Conservation (phyloP, 2,888 invertebrate species). For the Osmoderma eremita region DNA sequence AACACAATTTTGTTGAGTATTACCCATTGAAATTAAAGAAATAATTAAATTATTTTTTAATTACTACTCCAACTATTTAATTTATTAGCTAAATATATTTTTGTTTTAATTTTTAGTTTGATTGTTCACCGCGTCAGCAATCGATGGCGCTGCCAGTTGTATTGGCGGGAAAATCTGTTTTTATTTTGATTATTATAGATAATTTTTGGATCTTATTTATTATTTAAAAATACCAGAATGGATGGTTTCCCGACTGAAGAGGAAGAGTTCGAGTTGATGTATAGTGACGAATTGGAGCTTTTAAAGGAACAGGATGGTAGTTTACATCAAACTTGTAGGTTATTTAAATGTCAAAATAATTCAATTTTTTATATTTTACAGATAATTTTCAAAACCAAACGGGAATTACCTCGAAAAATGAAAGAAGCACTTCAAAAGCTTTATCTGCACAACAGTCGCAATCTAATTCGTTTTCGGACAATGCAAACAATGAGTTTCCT, state of each 20-base stretch:
- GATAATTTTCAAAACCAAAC: not conserved
- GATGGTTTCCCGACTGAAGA: constrained; percentile 68
- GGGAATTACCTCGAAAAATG: not conserved
- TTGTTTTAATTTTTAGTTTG: no score
- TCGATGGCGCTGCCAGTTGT: no score
- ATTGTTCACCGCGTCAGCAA: no score
- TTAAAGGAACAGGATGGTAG: constrained; percentile 66
- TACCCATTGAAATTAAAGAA: no score
- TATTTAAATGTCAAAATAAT: constrained; percentile 22
- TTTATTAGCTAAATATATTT: no score
- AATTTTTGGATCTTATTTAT: not conserved
- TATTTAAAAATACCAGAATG: constrained; percentile 57
- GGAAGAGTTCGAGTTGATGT: constrained; percentile 74
- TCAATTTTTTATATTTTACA: not conserved
- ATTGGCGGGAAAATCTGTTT: constrained; percentile 9
- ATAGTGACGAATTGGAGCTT: constrained; percentile 76
- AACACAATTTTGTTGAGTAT: no score
- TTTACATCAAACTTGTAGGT: constrained; percentile 51
- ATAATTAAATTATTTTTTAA: no score
- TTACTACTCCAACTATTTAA: no score
- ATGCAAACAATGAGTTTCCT: constrained; percentile 55
- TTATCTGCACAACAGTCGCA: not conserved
- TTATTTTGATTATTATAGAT: constrained; percentile 6
- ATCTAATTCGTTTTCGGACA: not conserved
- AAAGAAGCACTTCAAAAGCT: not conserved